Base-by-base conservation (phyloP, 2,888 invertebrate genomes). In the Drosophila barbarae region DNA sequence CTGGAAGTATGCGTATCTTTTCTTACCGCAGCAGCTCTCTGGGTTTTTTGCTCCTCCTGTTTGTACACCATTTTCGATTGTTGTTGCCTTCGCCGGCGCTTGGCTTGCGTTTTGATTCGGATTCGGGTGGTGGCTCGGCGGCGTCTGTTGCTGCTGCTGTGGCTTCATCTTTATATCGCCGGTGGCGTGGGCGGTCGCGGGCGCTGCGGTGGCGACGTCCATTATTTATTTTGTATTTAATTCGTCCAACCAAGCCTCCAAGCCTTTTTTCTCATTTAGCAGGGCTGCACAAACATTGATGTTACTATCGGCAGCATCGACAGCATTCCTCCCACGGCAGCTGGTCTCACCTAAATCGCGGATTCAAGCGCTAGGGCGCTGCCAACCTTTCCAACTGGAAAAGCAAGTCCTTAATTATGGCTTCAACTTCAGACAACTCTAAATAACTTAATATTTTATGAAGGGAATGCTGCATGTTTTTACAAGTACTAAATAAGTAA, bases 11-110 rank as follows among this genome's bases (percentile, higher is more conserved):
- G 26, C 28, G 42, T 10, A 41, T 42, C n/a, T 47, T 39, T 50
- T 65, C 65, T 44, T 38, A 68, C 68, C 68, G 39, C 53, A 54
- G 39, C 53, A 64, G 34, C 65, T 59, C 71, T 79, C 79, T 47
- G 79, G 71, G 78, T 85, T 84, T 85, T 71, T 85, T 79, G 67
- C 71, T 72, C 21, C 47, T 72, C 39, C 76, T 81, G 85, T 84
- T 79, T 85, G 86, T 84, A 79, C 83, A 79, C 79, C 86, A 79
- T 79, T 79, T 79, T 79, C 79, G 41, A 73, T 85, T 75, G 69
- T 46, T 63, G 55, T 36, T 69, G 78, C 66, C 63, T 58, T 58
- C 58, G 63, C 73, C 84, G 82, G 67, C 58, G 76, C 69, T 63
- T 70, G 79, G 35, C 61, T 68, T 34, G 65, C 60, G 49, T 18